Evolutionary conservation across 2,113 vertebrate species (phyloP).

Genomic region (Rousettus leschenaultii): DNA sequence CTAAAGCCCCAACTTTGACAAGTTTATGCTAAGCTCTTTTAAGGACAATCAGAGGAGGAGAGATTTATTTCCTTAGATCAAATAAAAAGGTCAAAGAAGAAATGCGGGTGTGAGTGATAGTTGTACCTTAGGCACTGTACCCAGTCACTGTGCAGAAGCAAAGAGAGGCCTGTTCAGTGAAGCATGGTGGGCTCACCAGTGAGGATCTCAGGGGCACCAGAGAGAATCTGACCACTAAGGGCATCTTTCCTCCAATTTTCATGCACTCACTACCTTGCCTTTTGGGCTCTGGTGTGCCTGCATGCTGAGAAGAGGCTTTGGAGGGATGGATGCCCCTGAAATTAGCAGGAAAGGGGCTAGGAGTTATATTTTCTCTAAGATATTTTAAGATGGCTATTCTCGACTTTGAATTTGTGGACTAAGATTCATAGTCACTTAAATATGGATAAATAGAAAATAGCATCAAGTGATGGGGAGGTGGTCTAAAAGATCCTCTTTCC

Average conservation of each 20-base stretch:
- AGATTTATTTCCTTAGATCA: neutral
- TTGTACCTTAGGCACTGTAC: neutral
- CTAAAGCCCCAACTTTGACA: conserved; percentile 4
- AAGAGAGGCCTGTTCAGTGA: neutral
- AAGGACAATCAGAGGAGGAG: neutral
- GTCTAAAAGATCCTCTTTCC: neutral
- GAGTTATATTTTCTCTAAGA: neutral
- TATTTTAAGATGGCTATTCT: neutral
- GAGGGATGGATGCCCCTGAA: neutral
- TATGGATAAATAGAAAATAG: neutral
- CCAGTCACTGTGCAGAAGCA: neutral
- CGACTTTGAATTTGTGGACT: neutral
- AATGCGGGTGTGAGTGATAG: neutral
- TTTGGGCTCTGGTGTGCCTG: neutral
- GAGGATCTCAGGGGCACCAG: neutral
- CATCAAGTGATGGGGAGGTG: neutral
- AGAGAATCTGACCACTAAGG: neutral
- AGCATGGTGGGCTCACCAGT: neutral
- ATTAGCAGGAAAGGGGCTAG: neutral
- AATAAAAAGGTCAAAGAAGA: neutral
- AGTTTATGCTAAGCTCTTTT: neutral
- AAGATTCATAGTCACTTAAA: neutral
- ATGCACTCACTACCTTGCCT: neutral
- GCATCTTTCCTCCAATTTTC: neutral
- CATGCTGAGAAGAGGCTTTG: neutral